A percentile compares a stretch with the other conserved stretches of the same genome.
Conservation (phyloP, 2,888 invertebrate genomes). For the Linyphia triangularis region DNA sequence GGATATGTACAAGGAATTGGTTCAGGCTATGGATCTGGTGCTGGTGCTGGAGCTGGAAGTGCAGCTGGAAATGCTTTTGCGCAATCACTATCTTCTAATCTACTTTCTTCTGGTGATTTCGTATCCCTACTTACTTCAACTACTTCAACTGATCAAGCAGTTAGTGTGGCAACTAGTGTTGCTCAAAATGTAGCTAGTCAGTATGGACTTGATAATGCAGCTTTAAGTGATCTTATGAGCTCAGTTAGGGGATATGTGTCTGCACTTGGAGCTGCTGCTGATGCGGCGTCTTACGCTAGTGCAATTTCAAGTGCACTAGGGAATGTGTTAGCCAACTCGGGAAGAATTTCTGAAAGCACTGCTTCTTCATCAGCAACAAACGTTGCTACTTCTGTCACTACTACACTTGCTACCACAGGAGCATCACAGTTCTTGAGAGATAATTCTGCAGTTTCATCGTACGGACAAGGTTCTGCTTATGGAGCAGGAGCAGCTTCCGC, state of each 20-base stretch:
- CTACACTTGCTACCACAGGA: neutral
- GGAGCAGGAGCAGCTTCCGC: conserved; percentile 1
- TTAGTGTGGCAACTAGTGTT: neutral
- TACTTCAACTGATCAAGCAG: conserved; percentile 11
- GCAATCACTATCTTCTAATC: neutral
- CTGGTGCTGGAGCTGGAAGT: neutral
- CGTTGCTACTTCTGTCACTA: conserved; percentile 8
- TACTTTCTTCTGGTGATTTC: neutral
- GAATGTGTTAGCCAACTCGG: neutral
- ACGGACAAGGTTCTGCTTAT: neutral
- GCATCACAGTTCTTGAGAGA: neutral
- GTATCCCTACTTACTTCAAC: neutral
- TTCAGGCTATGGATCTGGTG: neutral
- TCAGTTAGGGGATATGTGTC: neutral
- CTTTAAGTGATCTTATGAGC: neutral
- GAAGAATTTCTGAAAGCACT: neutral
- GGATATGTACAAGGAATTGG: neutral
- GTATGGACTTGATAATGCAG: neutral
- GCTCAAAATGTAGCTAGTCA: neutral
- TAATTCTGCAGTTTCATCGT: no score
- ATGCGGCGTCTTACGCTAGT: neutral
- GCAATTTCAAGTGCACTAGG: neutral
- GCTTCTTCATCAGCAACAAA: neutral
- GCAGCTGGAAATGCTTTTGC: neutral
- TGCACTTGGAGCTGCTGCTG: conserved; percentile 12